Conservation (phyloP, 2,113 vertebrate genomes). For the Columba livia region DNA sequence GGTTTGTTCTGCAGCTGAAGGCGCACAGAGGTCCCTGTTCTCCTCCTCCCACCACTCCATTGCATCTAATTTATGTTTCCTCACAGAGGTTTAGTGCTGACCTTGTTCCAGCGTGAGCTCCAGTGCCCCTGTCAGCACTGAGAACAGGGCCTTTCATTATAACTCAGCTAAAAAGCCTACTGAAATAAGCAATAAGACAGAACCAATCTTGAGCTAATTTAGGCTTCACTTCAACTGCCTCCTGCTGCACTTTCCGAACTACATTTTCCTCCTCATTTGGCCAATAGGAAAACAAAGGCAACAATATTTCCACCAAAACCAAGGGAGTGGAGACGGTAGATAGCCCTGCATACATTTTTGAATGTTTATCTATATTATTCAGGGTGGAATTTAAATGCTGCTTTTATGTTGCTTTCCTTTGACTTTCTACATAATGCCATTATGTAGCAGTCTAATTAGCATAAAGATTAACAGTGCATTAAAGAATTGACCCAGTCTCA, state of each 20-base stretch:
- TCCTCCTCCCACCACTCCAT: background rate
- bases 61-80: background rate
- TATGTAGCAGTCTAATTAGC: background rate
- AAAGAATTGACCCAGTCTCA: background rate
- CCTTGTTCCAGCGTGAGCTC: background rate
- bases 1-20: background rate
- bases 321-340: background rate
- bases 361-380: background rate
- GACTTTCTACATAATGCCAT: background rate
- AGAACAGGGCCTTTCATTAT: background rate
- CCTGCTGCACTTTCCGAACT: background rate
- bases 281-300: background rate
- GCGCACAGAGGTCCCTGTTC: accelerated
- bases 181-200: background rate
- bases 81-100: background rate
- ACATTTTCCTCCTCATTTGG: background rate
- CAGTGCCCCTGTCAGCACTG: background rate
- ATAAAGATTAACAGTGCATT: slow-evolving; percentile 18
- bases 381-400: background rate
- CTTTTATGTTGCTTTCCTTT: background rate
- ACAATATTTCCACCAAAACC: background rate
- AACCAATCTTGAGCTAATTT: background rate
- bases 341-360: background rate
- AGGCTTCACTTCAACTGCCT: background rate
- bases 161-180: background rate